Evolutionary conservation across 2,113 vertebrate genomes (phyloP).

Genomic region (Cyanistes caeruleus): DNA sequence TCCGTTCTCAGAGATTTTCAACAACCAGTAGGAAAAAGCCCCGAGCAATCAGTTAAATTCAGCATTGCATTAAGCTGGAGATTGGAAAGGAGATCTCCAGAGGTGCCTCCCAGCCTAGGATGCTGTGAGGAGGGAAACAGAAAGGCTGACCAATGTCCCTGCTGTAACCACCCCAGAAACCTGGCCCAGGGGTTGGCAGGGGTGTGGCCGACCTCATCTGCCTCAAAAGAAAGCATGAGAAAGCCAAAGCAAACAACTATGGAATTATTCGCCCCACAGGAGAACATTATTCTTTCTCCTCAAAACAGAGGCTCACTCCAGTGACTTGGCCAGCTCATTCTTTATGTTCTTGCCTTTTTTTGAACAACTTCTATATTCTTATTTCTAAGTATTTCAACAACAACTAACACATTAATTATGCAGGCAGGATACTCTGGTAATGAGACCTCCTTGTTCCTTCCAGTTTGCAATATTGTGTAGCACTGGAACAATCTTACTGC

Average conservation of each 20-base stretch:
- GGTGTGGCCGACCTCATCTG: neutral
- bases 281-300: neutral
- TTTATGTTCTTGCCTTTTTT: neutral
- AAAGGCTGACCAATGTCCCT: neutral
- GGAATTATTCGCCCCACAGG: neutral
- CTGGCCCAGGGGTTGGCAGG: neutral
- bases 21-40: neutral
- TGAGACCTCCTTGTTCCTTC: neutral
- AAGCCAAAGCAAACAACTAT: neutral
- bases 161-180: neutral
- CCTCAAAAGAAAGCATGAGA: neutral
- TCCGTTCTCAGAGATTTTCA: neutral
- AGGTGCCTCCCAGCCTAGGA: neutral
- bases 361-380: neutral
- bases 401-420: neutral
- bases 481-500: neutral
- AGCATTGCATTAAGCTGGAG: neutral
- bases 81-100: neutral
- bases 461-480: neutral
- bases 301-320: neutral
- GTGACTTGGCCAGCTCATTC: neutral
- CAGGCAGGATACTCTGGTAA: neutral
- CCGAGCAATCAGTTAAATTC: neutral
- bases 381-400: neutral
- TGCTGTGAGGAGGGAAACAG: neutral